phyloP scores from a whole-genome alignment of 2,113 vertebrate genomes.

The Salvelinus alpinus region DNA sequence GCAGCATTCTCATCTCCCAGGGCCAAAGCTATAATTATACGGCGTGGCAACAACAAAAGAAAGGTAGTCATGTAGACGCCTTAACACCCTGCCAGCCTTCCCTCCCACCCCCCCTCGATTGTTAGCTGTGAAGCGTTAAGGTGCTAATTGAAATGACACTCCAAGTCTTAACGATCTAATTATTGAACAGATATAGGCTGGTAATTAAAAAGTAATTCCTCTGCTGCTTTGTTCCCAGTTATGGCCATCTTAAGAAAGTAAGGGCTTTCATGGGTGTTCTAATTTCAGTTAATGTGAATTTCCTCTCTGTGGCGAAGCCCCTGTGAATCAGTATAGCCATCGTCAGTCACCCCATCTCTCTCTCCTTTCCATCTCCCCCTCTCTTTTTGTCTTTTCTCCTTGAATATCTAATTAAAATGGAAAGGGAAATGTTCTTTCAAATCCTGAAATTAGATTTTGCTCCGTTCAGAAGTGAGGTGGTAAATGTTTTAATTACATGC shows the following conservation, averaged over 20 bases:
- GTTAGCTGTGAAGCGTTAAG: constrained; percentile 31
- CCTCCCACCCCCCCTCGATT: background rate
- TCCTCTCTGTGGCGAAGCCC: constrained; percentile 32
- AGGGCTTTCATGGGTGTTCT: constrained; percentile 44
- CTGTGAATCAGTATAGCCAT: constrained; percentile 32
- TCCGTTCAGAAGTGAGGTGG: constrained; percentile 5
- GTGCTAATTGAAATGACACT: constrained; percentile 56
- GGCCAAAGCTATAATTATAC: constrained; percentile 12
- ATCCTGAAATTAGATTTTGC: constrained; percentile 37
- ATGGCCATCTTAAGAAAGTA: constrained; percentile 36
- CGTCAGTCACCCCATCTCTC: constrained; percentile 21
- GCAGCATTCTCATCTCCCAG: constrained; percentile 2
- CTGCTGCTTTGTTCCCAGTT: constrained; percentile 45
- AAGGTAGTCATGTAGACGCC: constrained; percentile 8
- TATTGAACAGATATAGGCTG: constrained; percentile 54
- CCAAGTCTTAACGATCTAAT: constrained; percentile 53
- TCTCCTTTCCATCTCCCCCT: background rate
- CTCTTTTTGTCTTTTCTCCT: constrained; percentile 10
- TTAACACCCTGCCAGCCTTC: background rate
- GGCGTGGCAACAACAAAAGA: constrained; percentile 2
- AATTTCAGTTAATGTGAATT: constrained; percentile 54
- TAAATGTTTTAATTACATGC: constrained; percentile 35
- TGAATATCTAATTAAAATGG: constrained; percentile 36
- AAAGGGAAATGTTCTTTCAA: constrained; percentile 34
- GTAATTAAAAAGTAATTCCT: constrained; percentile 63